phyloP scores from a whole-genome alignment of 1,140 invertebrate genomes.

The Frieseomelitta varia region DNA sequence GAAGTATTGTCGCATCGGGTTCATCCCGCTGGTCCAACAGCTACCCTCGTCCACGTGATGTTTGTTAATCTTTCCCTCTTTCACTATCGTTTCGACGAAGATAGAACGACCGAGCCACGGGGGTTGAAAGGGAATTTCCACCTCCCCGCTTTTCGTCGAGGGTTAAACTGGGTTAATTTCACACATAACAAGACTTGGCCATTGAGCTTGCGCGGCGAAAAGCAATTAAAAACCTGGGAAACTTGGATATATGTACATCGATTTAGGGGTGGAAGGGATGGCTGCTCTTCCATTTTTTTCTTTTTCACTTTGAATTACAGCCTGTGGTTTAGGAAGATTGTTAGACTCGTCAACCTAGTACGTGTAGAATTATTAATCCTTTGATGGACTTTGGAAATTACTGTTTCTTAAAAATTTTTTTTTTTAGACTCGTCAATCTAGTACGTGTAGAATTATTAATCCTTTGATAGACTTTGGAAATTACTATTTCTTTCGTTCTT shows the following conservation, averaged over 20 bases:
- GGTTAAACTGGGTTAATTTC: constrained; percentile 70
- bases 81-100: constrained; percentile 1
- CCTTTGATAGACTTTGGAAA: not conserved
- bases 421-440: too few relatives aligned
- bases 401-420: too few relatives aligned
- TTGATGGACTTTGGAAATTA: not conserved
- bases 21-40: not conserved
- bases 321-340: not conserved
- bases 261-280: constrained; percentile 17
- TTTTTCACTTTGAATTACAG: not conserved
- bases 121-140: constrained; percentile 50
- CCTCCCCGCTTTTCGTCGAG: not conserved
- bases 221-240: constrained; percentile 66
- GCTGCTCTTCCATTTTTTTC: not conserved
- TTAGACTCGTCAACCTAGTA: not conserved
- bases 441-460: not conserved
- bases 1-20: constrained; percentile 39
- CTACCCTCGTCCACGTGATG: not conserved
- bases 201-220: constrained; percentile 62
- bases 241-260: constrained; percentile 1
- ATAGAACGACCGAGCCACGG: not conserved
- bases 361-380: not conserved
- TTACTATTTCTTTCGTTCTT: not conserved
- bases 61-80: constrained; percentile 38
- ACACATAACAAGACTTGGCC: constrained; percentile 58